Evolutionary conservation across 2,888 invertebrate species (phyloP).

Genomic region (Scelioninae gen. 1): DNA sequence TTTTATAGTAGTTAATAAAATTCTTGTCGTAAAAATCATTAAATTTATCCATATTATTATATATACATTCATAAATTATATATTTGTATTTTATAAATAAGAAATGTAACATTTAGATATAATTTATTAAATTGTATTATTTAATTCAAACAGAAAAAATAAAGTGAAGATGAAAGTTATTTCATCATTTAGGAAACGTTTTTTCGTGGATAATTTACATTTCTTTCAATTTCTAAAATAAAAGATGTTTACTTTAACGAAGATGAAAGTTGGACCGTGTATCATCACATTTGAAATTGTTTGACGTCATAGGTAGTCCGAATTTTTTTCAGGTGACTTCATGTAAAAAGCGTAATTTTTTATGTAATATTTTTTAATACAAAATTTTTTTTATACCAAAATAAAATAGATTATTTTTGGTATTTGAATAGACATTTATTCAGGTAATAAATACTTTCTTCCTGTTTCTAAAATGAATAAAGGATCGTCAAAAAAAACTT

Average conservation of each 20-base stretch:
- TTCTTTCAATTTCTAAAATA: not conserved
- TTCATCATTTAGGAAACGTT: not conserved
- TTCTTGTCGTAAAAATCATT: not conserved
- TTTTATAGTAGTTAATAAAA: slow-evolving; percentile 27
- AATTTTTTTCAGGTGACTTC: slow-evolving; percentile 1
- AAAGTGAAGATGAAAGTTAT: not conserved
- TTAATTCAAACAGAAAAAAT: too few relatives aligned
- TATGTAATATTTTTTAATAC: not conserved
- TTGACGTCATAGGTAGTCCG: slow-evolving; percentile 19
- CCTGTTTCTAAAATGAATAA: too few relatives aligned
- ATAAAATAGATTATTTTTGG: too few relatives aligned
- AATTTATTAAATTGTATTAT: too few relatives aligned
- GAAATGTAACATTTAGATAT: too few relatives aligned
- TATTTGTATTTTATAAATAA: too few relatives aligned
- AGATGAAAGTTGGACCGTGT: slow-evolving; percentile 37
- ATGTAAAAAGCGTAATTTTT: too few relatives aligned
- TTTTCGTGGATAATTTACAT: not conserved
- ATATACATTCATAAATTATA: too few relatives aligned
- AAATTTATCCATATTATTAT: not conserved
- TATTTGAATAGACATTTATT: too few relatives aligned
- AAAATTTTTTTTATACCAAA: not conserved
- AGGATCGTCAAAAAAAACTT: too few relatives aligned
- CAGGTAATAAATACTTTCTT: too few relatives aligned
- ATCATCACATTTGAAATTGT: slow-evolving; percentile 23
- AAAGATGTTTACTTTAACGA: slow-evolving; percentile 18